Evolutionary conservation across 2,113 vertebrate genomes (phyloP), one percentile per base, ranked within the genome.

Genomic region (Cnemophilus loriae): DNA sequence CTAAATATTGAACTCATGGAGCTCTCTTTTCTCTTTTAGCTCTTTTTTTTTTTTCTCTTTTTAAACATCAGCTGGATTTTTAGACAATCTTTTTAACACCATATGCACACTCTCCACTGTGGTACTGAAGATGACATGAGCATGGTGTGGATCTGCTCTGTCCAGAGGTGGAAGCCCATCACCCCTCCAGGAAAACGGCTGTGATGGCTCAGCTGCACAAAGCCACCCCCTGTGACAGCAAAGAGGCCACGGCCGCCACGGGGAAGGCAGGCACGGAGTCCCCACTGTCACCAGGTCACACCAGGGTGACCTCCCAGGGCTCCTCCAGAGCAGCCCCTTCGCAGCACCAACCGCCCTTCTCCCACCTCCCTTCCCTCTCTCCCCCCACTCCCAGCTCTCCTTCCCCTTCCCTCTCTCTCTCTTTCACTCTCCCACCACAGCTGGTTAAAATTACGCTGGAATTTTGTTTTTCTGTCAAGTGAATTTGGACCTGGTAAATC

Each of bases 401-500:
- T 96, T 95, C 82, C 61, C 46, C 76, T 80, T 87, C 70, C 59
- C 73, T 92, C 89, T 80, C 95, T 70, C 93, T 95, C 93, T 90
- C 61, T 65, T 88, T 93, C 95, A 83, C 41, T 95, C 90, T 93
- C 97, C 90, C 92, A 95, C 93, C 96, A 98, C 98, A 98, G 98
- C 98, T 98, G 97, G 96, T 98, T 98, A 98, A 98, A 96, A 98
- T 98, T 98, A 98, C 3, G 30, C 91, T 97, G 98, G 97, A 97
- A 98, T 98, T 98, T 98, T 98, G 96, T 97, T 98, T 98, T 97
- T 97, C 97, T 98, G 96, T 97, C 97, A 95, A 97, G 97, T 97
- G 97, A 97, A 97, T 97, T 97, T 97, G 97, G 97, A 97, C 95
- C 93, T 97, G 97, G 97, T 96, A 98, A 97, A 98, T 96, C 93